These are phyloP conservation scores for Thripadectes ignobilis DNA, from an alignment of 2,797 vertebrate genomes.

Conservation along the genomic window DNA sequence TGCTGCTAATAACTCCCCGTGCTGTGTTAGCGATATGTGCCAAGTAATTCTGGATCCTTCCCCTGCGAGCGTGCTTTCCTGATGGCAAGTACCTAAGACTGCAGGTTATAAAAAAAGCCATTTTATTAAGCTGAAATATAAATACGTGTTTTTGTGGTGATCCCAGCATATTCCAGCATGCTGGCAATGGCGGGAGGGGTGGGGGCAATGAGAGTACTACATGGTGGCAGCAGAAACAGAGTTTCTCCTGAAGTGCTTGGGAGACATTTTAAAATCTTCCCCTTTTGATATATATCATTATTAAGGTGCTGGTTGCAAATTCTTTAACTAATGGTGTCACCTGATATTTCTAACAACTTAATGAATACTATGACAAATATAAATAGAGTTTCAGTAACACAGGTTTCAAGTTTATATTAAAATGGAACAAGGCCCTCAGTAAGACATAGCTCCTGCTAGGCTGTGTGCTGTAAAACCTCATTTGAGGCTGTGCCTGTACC, in stretches of 20 bases:
- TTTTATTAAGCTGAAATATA: conserved; percentile 16
- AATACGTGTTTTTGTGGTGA: not conserved
- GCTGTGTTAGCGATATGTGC: not conserved
- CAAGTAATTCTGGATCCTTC: conserved; percentile 23
- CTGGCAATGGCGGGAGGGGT: accelerated
- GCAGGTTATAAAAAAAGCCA: not conserved
- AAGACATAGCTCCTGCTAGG: not conserved
- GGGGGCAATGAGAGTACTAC: not conserved
- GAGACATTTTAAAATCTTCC: not conserved
- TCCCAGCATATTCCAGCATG: not conserved
- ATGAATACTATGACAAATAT: not conserved
- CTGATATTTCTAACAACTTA: not conserved
- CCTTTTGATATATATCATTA: not conserved
- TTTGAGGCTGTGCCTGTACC: not conserved
- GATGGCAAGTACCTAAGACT: not conserved
- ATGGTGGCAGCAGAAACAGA: not conserved
- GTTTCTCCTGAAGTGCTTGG: not conserved
- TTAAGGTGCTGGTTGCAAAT: not conserved
- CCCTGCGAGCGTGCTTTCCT: not conserved
- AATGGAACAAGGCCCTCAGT: not conserved
- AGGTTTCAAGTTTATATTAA: not conserved
- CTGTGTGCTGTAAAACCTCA: not conserved
- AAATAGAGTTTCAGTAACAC: not conserved
- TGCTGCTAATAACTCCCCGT: conserved; percentile 6
- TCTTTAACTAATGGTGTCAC: not conserved